Conservation (phyloP, 2,797 vertebrate genomes). For the Vipera ursinii region DNA sequence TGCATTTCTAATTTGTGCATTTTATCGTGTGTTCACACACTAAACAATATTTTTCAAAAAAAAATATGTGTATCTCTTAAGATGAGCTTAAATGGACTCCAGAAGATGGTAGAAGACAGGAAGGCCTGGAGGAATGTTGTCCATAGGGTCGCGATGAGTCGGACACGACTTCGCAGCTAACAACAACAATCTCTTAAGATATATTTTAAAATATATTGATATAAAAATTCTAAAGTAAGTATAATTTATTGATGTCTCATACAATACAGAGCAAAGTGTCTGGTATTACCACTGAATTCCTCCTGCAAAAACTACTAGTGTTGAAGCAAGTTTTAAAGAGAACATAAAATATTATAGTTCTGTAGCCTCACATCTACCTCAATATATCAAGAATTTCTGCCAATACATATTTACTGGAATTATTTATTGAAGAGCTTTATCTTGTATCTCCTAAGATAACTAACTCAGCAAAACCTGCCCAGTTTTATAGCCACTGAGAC, state of each 20-base stretch:
- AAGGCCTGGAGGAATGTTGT: too few species aligned
- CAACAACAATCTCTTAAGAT: not conserved
- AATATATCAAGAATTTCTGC: not conserved
- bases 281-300: not conserved
- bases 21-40: not conserved
- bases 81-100: too few species aligned
- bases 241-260: not conserved
- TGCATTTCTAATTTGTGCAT: not conserved
- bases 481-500: not conserved
- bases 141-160: too few species aligned
- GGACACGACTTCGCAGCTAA: too few species aligned
- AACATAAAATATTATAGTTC: not conserved
- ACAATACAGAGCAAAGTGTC: not conserved
- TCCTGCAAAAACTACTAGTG: not conserved
- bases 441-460: not conserved
- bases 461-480: not conserved
- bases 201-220: not conserved
- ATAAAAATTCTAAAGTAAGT: not conserved
- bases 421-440: not conserved
- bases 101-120: too few species aligned
- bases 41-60: not conserved
- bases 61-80: not conserved
- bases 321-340: not conserved
- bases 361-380: not conserved
- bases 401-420: not conserved